Conservation (phyloP, 2,888 invertebrate species). For the Neoascia interrupta region DNA sequence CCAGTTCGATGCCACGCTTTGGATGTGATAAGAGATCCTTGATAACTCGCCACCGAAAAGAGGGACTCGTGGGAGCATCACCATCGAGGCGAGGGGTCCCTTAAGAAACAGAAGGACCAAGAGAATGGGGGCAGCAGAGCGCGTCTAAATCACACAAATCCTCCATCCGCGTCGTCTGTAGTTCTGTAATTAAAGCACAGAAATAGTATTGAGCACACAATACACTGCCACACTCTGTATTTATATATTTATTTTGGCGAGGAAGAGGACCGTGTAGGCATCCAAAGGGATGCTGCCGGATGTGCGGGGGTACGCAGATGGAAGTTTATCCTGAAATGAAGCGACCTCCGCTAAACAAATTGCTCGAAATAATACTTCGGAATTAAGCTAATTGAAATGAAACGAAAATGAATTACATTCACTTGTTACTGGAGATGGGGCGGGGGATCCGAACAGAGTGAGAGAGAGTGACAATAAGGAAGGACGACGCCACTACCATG, state of each 20-base stretch:
- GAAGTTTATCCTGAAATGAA: conserved; percentile 68
- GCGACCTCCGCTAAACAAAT: conserved; percentile 69
- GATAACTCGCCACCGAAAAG: conserved; percentile 33
- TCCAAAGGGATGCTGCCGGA: conserved; percentile 35
- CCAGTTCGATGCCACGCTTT: conserved; percentile 1
- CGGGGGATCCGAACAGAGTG: not conserved
- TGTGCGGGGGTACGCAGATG: conserved; percentile 29
- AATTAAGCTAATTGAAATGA: conserved; percentile 70
- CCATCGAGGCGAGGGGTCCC: no score
- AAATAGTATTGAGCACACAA: conserved; percentile 60
- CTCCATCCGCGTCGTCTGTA: conserved; percentile 33
- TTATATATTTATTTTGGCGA: conserved; percentile 58
- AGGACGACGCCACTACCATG: not conserved
- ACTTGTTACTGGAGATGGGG: conserved; percentile 13
- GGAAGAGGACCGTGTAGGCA: conserved; percentile 31
- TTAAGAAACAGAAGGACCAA: no score
- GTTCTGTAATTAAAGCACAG: conserved; percentile 67
- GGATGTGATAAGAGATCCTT: conserved; percentile 60
- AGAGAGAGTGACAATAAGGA: not conserved
- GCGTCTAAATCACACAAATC: conserved; percentile 60
- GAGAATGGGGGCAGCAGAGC: conserved; percentile 10
- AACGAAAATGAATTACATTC: conserved; percentile 69
- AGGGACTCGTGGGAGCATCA: conserved; percentile 5
- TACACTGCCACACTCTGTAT: conserved; percentile 21
- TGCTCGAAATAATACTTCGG: conserved; percentile 70